phyloP scores from a whole-genome alignment of 2,113 vertebrate species.

The Grus americana region DNA sequence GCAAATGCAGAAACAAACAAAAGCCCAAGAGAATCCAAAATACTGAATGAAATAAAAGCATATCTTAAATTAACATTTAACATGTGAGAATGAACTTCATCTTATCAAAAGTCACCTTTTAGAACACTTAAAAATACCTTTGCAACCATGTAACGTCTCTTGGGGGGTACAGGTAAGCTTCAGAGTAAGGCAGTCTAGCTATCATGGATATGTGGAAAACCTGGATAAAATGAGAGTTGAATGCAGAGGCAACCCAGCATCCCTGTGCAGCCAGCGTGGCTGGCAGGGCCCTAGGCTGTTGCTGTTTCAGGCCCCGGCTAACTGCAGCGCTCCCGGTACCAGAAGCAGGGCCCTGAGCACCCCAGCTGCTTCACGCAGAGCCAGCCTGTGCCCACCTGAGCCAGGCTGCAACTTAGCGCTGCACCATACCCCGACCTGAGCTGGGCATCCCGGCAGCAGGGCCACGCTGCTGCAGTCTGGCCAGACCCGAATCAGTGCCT shows the following conservation, averaged over 20 bases:
- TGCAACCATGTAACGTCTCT: no score
- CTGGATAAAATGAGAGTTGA: background rate
- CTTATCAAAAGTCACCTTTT: background rate
- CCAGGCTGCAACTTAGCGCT: background rate
- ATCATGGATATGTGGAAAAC: accelerated
- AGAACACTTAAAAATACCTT: background rate
- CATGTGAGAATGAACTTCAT: background rate
- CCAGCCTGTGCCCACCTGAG: background rate
- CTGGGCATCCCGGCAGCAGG: background rate
- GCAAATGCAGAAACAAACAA: background rate
- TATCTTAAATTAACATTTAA: background rate
- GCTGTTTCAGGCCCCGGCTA: accelerated
- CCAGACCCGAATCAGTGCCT: background rate
- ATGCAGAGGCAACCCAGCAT: accelerated
- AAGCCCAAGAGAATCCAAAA: background rate
- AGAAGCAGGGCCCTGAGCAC: background rate
- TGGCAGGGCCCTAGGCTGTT: background rate
- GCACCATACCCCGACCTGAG: background rate
- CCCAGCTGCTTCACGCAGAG: background rate
- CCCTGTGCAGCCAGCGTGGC: background rate
- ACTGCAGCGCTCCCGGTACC: background rate
- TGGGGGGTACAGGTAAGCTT: background rate
- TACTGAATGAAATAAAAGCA: background rate
- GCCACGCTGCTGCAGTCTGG: background rate
- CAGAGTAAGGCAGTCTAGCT: no score